A percentile compares a stretch with the other conserved stretches of the same genome.
These are phyloP conservation scores for Arge pagana DNA, from an alignment of 2,888 invertebrate genomes.

Conservation along the genomic window DNA sequence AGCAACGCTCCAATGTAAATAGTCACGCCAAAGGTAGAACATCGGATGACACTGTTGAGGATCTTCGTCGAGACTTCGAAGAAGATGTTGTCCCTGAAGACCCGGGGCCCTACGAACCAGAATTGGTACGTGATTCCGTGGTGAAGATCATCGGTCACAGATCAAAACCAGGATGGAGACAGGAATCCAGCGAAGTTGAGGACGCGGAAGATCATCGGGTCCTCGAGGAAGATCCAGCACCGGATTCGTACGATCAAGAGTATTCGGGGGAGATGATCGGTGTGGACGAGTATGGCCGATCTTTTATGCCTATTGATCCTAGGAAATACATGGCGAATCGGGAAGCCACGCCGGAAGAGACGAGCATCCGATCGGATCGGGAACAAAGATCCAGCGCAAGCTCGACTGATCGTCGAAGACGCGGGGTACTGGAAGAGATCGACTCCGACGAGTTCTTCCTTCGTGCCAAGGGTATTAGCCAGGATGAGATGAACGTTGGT, in stretches of 20 bases:
- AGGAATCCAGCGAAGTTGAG: conserved; percentile 17
- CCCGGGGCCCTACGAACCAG: conserved; percentile 16
- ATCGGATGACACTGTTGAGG: not conserved
- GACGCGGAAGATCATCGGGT: conserved; percentile 26
- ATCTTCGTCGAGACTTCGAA: conserved; percentile 6
- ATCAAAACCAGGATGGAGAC: conserved; percentile 12
- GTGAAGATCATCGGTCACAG: no score
- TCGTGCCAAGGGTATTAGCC: conserved; percentile 79
- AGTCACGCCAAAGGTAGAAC: no score
- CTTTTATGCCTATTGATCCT: conserved; percentile 43
- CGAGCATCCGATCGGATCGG: conserved; percentile 55
- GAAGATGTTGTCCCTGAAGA: conserved; percentile 7
- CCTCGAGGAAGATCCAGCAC: not conserved
- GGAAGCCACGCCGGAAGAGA: conserved; percentile 32
- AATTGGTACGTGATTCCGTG: conserved; percentile 3
- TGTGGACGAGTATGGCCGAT: conserved; percentile 27
- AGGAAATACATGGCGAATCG: not conserved
- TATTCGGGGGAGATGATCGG: conserved; percentile 24
- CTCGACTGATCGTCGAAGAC: conserved; percentile 62
- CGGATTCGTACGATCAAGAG: conserved; percentile 21
- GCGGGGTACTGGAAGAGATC: conserved; percentile 80
- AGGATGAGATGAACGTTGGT: conserved; percentile 79
- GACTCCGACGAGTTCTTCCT: conserved; percentile 87
- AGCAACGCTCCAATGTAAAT: no score
- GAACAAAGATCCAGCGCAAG: conserved; percentile 67